A percentile compares a stretch with the other conserved stretches of the same genome.
These are phyloP conservation scores for Calameuta filiformis DNA, from an alignment of 2,888 invertebrate genomes.

Conservation along the genomic window DNA sequence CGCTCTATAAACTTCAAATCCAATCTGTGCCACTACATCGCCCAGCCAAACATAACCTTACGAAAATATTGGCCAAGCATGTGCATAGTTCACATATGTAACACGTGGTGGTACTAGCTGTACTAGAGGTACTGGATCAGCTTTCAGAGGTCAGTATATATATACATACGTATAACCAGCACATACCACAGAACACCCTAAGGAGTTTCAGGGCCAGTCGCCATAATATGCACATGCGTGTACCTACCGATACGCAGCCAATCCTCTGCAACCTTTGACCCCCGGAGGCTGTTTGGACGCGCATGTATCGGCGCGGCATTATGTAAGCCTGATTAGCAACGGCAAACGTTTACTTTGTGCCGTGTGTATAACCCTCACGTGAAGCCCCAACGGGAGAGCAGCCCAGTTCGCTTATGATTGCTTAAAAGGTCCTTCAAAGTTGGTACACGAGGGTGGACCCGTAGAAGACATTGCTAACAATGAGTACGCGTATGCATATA, in stretches of 20 bases:
- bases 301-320: slow-evolving; percentile 57
- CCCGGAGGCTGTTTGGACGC: slow-evolving; percentile 61
- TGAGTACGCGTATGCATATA: no score
- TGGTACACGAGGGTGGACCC: not conserved
- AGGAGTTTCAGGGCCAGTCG: slow-evolving; percentile 26
- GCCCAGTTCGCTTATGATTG: not conserved
- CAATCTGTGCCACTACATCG: slow-evolving; percentile 63
- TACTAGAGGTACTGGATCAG: not conserved
- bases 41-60: slow-evolving; percentile 53
- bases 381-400: not conserved
- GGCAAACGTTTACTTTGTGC: slow-evolving; percentile 62
- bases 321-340: slow-evolving; percentile 65
- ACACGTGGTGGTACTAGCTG: not conserved
- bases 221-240: slow-evolving; percentile 22
- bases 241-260: no score
- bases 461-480: no score
- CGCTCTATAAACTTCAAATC: slow-evolving; percentile 65
- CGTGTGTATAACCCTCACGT: slow-evolving; percentile 30
- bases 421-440: slow-evolving; percentile 2
- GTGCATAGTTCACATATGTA: slow-evolving; percentile 19
- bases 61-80: slow-evolving; percentile 57
- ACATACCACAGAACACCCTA: slow-evolving; percentile 19
- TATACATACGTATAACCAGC: slow-evolving; percentile 11
- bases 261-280: slow-evolving; percentile 18
- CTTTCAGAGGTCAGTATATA: slow-evolving; percentile 6